A percentile compares a stretch with the other conserved stretches of the same genome.
Evolutionary conservation across 2,888 invertebrate genomes (phyloP).

Genomic region (Clusia tigrina): DNA sequence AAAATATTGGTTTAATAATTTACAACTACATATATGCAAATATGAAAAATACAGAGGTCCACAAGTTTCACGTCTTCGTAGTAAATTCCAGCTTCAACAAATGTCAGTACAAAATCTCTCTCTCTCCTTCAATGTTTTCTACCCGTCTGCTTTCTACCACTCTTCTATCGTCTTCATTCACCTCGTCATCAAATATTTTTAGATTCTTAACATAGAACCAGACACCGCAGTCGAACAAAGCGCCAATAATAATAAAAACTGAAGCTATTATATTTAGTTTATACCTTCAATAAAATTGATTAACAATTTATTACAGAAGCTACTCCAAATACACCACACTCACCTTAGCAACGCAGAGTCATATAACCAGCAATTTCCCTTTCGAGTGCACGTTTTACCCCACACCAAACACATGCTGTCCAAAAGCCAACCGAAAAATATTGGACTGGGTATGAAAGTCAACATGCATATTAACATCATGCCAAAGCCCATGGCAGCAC

Average conservation of each 20-base stretch:
- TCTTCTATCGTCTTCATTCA: constrained; percentile 60
- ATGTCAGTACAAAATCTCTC: constrained; percentile 39
- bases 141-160: constrained; percentile 60
- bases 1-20: too few species aligned
- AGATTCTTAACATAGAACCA: constrained; percentile 73
- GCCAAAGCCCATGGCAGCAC: constrained; percentile 73
- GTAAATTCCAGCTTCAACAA: too few species aligned
- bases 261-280: constrained; percentile 71
- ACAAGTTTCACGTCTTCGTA: too few species aligned
- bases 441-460: constrained; percentile 76
- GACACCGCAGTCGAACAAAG: constrained; percentile 71
- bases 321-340: constrained; percentile 9
- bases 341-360: constrained; percentile 69
- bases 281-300: constrained; percentile 57
- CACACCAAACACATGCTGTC: constrained; percentile 73
- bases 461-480: constrained; percentile 72
- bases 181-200: constrained; percentile 73
- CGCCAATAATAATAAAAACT: constrained; percentile 70
- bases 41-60: too few species aligned
- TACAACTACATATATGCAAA: too few species aligned
- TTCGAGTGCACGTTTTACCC: constrained; percentile 75
- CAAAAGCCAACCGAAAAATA: constrained; percentile 76
- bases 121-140: constrained; percentile 54
- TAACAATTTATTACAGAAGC: neutral
- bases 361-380: constrained; percentile 78